phyloP scores from a whole-genome alignment of 2,113 vertebrate species.

The Pao palembangensis region DNA sequence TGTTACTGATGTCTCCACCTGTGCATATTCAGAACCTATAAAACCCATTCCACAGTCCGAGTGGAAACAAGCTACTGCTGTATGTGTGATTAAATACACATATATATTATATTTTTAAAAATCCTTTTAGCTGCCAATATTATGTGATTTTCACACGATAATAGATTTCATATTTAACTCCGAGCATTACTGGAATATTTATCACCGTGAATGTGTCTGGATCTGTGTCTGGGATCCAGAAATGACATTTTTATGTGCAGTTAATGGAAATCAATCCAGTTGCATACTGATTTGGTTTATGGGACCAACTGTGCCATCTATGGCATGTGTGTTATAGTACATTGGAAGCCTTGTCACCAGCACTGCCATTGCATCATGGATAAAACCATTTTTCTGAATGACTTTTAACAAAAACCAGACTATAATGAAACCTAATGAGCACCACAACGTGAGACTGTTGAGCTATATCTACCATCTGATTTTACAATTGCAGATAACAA shows the following conservation, averaged over 20 bases:
- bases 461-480: background rate
- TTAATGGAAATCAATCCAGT: slow-evolving; percentile 18
- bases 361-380: slow-evolving; percentile 1
- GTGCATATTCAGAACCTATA: slow-evolving; percentile 22
- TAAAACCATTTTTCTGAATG: slow-evolving; percentile 41
- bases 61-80: background rate
- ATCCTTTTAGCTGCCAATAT: too few relatives aligned
- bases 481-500: slow-evolving; percentile 19
- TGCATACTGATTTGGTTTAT: slow-evolving; percentile 36
- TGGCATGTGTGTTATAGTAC: too few relatives aligned
- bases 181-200: background rate
- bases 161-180: slow-evolving; percentile 5
- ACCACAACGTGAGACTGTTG: slow-evolving; percentile 21
- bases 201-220: slow-evolving; percentile 14
- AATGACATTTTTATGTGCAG: slow-evolving; percentile 10
- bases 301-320: too few relatives aligned
- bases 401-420: slow-evolving; percentile 38
- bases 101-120: too few relatives aligned
- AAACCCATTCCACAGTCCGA: slow-evolving; percentile 39
- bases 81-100: slow-evolving; percentile 16
- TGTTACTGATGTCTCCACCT: background rate
- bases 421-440: slow-evolving; percentile 16
- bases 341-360: too few relatives aligned
- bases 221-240: slow-evolving; percentile 34
- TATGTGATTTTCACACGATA: too few relatives aligned